Base-by-base conservation (phyloP, 2,797 vertebrate species). In the Bovichtus variegatus region DNA sequence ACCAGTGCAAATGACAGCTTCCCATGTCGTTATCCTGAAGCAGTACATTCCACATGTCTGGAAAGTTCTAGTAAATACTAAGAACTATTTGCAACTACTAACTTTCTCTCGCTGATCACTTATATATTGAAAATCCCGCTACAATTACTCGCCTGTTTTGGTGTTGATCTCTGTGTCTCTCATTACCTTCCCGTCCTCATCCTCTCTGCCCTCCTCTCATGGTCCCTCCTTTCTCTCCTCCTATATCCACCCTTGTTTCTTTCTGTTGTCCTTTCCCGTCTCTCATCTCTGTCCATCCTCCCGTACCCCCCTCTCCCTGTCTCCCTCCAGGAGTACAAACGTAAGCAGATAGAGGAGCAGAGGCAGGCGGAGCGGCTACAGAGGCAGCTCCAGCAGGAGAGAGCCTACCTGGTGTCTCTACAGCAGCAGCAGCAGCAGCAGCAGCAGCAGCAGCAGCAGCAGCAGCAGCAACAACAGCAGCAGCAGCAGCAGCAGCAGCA, bases 331-430 rank as follows among this genome's bases (percentile, higher is more conserved):
- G 97, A 99, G 85, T 99, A 99, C 85, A 99, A 99, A 80, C 97
- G 97, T 62, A 99, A 99, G 91, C 97, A 99, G 89, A 53, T 98
- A 61, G 97, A 99, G 93, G 98, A 99, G 88, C 98, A 99, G 92
- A 94, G 97, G 81, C 98, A 99, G 91, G 97, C 97, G 0, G 98
- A 99, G 89, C 93, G 97, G 43, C 93, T 99, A n/a, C 97, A 99
- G 93, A 94, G 97, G 86, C 97, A 99, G 85, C 95, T 99, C 41
- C 97, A 99, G 84, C 97, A 99, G 91, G 98, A 99, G 85, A 75
- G 97, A 57, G 97, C 97, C 89, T 98, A 97, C 87, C 93, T 99
- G 85, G 97, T 97, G 59, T 98, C 97, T 60, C 95, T 99, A n/a
- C 97, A 96, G 70, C 95, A 96, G 51, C 93, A 94, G 49, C 97